Evolutionary conservation across 1,140 invertebrate species (phyloP).

Genomic region (Drosophila biarmipes): DNA sequence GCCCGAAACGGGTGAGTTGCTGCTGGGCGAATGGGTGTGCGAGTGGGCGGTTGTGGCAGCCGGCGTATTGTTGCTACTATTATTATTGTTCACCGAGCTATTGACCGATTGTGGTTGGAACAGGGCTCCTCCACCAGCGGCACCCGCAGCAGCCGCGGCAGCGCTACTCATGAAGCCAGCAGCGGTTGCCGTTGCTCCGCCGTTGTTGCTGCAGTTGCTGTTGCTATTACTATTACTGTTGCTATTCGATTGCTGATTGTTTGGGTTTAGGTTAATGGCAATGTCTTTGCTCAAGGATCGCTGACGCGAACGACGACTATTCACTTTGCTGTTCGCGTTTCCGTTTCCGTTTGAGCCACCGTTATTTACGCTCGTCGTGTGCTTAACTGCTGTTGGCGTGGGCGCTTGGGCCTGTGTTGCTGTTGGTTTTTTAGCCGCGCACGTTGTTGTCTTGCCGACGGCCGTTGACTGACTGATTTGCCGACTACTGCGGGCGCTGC

Average conservation of each 20-base stretch:
- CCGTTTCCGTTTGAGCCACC: constrained; percentile 41
- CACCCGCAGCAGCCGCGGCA: constrained; percentile 84
- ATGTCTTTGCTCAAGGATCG: constrained; percentile 75
- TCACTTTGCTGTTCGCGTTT: constrained; percentile 86
- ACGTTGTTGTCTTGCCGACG: constrained; percentile 84
- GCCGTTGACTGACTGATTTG: constrained; percentile 83
- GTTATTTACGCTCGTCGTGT: constrained; percentile 25
- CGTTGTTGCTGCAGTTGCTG: constrained; percentile 67
- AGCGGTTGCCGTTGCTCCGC: constrained; percentile 77
- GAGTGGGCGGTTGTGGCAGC: constrained; percentile 18
- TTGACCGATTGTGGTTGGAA: constrained; percentile 85
- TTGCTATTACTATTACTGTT: constrained; percentile 44
- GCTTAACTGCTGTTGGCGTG: constrained; percentile 10
- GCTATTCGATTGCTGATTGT: constrained; percentile 16
- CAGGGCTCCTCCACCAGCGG: constrained; percentile 87
- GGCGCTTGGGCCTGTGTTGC: constrained; percentile 3
- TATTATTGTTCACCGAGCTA: constrained; percentile 30
- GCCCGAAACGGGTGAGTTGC: constrained; percentile 62
- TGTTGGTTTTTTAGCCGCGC: constrained; percentile 73
- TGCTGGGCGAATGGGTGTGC: constrained; percentile 55
- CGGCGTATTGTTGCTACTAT: background rate
- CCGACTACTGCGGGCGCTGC: constrained; percentile 64
- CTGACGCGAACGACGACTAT: constrained; percentile 68
- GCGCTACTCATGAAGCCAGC: constrained; percentile 89
- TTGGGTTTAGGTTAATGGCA: background rate